Evolutionary conservation across 2,113 vertebrate species (phyloP).

Genomic region (Melanotaenia duboulayi): DNA sequence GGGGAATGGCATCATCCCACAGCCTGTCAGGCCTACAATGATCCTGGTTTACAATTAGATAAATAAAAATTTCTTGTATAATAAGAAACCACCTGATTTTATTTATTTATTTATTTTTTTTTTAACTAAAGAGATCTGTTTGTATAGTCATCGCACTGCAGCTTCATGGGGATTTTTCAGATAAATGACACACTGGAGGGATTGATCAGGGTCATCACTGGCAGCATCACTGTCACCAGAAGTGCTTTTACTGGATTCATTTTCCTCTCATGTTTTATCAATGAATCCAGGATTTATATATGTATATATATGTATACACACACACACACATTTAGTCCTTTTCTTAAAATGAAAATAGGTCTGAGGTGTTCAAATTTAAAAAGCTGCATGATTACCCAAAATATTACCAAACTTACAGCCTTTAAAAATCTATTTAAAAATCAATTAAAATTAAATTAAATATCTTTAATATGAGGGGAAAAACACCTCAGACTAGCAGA

Average conservation of each 20-base stretch:
- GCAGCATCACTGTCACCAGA: conserved; percentile 30
- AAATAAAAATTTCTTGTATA: no score
- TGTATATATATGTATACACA: no score
- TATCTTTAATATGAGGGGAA: background rate
- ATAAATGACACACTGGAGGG: conserved; percentile 3
- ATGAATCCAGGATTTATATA: background rate
- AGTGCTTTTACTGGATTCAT: background rate
- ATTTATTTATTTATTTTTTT: no score
- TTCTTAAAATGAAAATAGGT: background rate
- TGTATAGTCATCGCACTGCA: conserved; percentile 30
- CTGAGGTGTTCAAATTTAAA: background rate
- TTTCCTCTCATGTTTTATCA: background rate
- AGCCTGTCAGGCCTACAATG: no score
- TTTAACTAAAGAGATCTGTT: no score
- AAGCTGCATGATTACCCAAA: background rate
- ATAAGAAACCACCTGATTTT: no score
- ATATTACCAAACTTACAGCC: background rate
- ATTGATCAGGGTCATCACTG: conserved; percentile 43
- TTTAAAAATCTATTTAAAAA: background rate
- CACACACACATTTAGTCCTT: no score
- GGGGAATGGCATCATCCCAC: background rate
- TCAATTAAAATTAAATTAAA: background rate
- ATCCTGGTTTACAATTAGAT: no score
- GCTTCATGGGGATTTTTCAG: conserved; percentile 26
- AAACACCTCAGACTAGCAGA: background rate